Base-by-base conservation (phyloP, 2,797 vertebrate species). In the Tympanoctomys barrerae region DNA sequence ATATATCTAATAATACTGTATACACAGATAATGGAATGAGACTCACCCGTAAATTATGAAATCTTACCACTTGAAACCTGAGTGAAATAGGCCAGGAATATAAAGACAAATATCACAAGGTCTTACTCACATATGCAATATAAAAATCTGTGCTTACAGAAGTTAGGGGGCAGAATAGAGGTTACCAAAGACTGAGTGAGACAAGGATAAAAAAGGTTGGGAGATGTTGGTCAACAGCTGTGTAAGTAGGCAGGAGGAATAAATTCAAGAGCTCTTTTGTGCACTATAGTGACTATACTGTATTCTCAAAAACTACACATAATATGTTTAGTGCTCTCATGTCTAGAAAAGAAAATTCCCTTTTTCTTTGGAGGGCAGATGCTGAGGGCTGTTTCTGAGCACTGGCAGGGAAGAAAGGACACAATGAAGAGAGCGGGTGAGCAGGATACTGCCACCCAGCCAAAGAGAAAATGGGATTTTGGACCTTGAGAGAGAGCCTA, bases 21-120 rank as follows among this genome's bases (percentile, higher is more conserved):
- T 28, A 18, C 22, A 85, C 31, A 54, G 10, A 70, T 5, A 16
- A 52, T 52, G 46, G 42, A 84, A 52, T n/a, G 46, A 33, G 31
- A 66, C 31, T 66, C 19, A 84, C 11, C 28, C 31, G 42, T 19
- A 82, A 61, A 59, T 66, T 49, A 49, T 33, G 31, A 33, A 52
- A 49, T 52, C 62, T 26, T 52, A 22, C 70, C 18, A 36, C 68
- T 36, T n/a, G 42, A 49, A 70, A 52, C 1, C 19, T 36, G 21
- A 68, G 19, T 36, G 46, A 85, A 70, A 85, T 52, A 36, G 52
- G 9, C 2, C 83, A 54, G 83, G 64, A 22, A 54, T 31, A 54
- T 33, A 52, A 84, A 84, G 62, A 79, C 77, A 79, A n/a, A 54
- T 54, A 57, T 57, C 54, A 57, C 75, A 79, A 79, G 64, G 31